phyloP scores from a whole-genome alignment of 2,888 invertebrate genomes.

The Acrocyrtus sp. region DNA sequence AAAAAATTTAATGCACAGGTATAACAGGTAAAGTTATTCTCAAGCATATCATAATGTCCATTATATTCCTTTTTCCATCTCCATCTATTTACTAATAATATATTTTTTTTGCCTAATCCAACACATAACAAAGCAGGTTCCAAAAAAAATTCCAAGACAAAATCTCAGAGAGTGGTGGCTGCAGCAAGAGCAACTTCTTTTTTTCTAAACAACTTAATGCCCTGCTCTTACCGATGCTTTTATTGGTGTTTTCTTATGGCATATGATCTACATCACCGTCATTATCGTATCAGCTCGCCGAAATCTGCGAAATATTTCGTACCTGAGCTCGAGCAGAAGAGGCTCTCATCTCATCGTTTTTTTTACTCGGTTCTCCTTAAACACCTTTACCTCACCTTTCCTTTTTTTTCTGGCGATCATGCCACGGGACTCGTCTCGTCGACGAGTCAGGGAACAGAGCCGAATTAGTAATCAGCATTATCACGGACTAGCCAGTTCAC shows the following conservation, averaged over 20 bases:
- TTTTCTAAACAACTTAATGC: background rate
- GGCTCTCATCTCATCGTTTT: background rate
- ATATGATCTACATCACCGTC: background rate
- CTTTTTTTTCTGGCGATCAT: background rate
- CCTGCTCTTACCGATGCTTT: background rate
- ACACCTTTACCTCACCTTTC: constrained; percentile 7
- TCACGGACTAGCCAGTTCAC: constrained; percentile 36
- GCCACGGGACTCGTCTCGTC: constrained; percentile 1
- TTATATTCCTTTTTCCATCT: background rate
- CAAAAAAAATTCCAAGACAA: constrained; percentile 33
- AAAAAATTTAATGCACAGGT: background rate
- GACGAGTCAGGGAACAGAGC: constrained; percentile 26
- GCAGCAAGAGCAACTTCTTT: no score
- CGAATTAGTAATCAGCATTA: constrained; percentile 42
- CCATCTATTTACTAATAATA: background rate
- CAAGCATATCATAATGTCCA: background rate
- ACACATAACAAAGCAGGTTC: constrained; percentile 14
- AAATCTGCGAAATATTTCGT: background rate
- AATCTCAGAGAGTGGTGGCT: no score
- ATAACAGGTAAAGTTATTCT: background rate
- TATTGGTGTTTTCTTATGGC: background rate
- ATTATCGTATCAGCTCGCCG: background rate
- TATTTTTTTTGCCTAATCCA: background rate
- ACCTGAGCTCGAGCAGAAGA: background rate
- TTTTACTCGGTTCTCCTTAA: no score